Evolutionary conservation across 2,797 vertebrate species (phyloP), one percentile per base, ranked within the genome.

Genomic region (Myotis daubentonii): DNA sequence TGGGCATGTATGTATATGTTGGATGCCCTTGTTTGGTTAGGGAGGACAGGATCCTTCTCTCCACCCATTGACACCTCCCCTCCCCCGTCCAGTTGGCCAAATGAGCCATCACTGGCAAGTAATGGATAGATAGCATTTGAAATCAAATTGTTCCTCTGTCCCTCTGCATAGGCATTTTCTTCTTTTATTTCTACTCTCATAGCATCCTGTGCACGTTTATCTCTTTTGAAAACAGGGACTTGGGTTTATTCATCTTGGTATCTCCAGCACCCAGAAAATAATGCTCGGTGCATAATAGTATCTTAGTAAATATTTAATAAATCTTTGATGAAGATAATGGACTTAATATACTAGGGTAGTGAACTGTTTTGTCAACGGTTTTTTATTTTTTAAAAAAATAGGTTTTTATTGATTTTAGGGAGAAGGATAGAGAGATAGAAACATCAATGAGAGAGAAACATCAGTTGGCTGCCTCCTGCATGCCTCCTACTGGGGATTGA

Each of bases 191-290:
- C 28, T 65, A 47, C 41, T 76, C 13, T 82, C 6, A n/a, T 60
- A 86, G 23, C 51, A 81, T 55, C 55, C 7, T 44, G 20, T 75
- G 41, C 30, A 47, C 87, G 62, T 90, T 62, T 82, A 75, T 79
- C 55, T 84, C 55, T 87, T 44, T 20, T 91, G 83, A 96, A 90
- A 88, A 20, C 11, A 83, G 33, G 12, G 51, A 75, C 49, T 85
- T 60, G 51, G 20, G 53, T 87, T 94, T 72, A 66, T 70, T 78
- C 28, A 53, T 80, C 33, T 80, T 81, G 20, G 22, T 89, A n/a
- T 71, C 28, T 41, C 33, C 20, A 33, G 4, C 76, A 51, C 33
- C 33, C 36, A 84, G 51, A 86, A 86, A 81, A 51, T 80, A 74
- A 66, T 78, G 62, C 38, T 8, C 78, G 11, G 38, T 93, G 20